Evolutionary conservation across 1,140 invertebrate species (phyloP).

Genomic region (honey bee (Apis mellifera)): Amel_HAv3.1 CM009933.2:3987001-3987500

Average conservation of each 20-base stretch:
- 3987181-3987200: not conserved
- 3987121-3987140: slow-evolving; percentile 24
- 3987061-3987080: slow-evolving; percentile 29
- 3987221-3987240: too few species aligned
- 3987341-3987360: not conserved
- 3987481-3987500: slow-evolving; percentile 22
- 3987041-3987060: slow-evolving; percentile 39
- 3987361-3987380: not conserved
- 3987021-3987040: slow-evolving; percentile 36
- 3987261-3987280: too few species aligned
- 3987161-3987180: not conserved
- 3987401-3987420: not conserved
- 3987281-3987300: too few species aligned
- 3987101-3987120: not conserved
- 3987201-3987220: not conserved
- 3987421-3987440: too few species aligned
- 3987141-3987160: not conserved
- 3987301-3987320: too few species aligned
- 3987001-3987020: slow-evolving; percentile 22
- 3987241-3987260: too few species aligned
- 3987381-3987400: not conserved
- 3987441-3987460: not conserved
- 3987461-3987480: slow-evolving; percentile 18
- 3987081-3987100: slow-evolving; percentile 36
- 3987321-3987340: too few species aligned